Base-by-base conservation (phyloP, 2,797 vertebrate species). In the Danionella dracula region DNA sequence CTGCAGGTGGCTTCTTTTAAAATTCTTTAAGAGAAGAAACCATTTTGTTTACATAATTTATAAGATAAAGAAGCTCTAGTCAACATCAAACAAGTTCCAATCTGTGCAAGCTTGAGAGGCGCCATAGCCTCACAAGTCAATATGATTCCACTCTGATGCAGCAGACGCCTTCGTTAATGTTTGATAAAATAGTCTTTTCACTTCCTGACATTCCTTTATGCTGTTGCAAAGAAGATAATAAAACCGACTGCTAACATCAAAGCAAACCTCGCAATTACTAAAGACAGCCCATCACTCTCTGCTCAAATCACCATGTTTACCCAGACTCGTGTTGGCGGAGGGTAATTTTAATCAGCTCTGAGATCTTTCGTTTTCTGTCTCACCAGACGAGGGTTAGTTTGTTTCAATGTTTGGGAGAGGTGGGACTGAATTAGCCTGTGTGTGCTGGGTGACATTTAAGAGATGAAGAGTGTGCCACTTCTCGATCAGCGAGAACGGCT, bases 331-430 rank as follows among this genome's bases (percentile, higher is more conserved):
- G 70, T 77, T 73, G 51, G 70, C 71, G 74, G 75, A 71, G 76
- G 82, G 71, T 82, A 75, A 86, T 87, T 87, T 86, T 83, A 86
- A 85, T 89, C 86, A 85, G 74, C 23, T 71, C 50, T 63, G 48
- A 46, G 44, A 42, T 66, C 37, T 42, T 23, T 54, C 66, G 51
- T 1, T 45, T 37, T 56, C 60, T 16, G 7, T 46, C 9, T 53
- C 23, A 31, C 41, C 54, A 57, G 12, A 63, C 10, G 15, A 55
- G 20, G 11, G 67, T 65, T 77, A 68, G 61, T 59, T 66, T 58
- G 54, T 27, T 50, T 49, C 48, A 51, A 21, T 75, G 80, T 76
- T 73, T 46, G 50, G 51, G 10, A 49, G 57, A 48, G 48, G 31
- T 68, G 70, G 57, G 35, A 50, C 57, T 54, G 40, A 57, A 61